Base-by-base conservation (phyloP, 2,113 vertebrate species). In the Leptocoma aspasia region DNA sequence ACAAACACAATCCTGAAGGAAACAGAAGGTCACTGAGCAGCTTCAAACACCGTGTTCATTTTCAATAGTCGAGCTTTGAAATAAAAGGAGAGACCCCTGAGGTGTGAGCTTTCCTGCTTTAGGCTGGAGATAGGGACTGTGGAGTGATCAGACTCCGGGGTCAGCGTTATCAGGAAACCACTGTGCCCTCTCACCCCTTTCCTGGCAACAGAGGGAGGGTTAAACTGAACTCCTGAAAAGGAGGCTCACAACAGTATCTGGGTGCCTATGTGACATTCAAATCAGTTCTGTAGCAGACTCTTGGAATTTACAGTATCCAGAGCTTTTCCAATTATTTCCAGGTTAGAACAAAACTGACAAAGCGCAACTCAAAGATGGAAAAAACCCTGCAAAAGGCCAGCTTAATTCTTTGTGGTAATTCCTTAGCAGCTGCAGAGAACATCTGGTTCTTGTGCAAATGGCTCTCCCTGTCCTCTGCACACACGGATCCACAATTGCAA, bases 1-100 rank as follows among this genome's bases (percentile, higher is more conserved):
- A 96, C 94, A 90, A 95, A 97, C 52, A 95, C 97, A 98, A 98
- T 95, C 94, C 97, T 85, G 92, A 86, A 96, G 96, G 95, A 98
- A 98, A 97, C 94, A 94, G 82, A 98, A 98, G 98, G 99, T 99
- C 99, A 99, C 97, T 97, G 98, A 99, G 97, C 98, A 97, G 98
- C 99, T 99, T 99, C 98, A 99, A 99, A 99, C 96, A 59, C 87
- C 65, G 95, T 81, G 53, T 56, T 97, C 94, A 69, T 86, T 93
- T 92, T 87, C 94, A 88, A n/a, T 39, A 96, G 80, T 27, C 94
- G 47, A 23, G 72, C 89, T 92, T 84, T 86, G 92, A 91, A 96
- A 96, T 96, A 85, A 96, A 97, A 97, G 92, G 72, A 82, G 86
- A 91, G 86, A 37, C 22, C 76, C 90, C 52, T 52, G 31, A 92